A percentile compares a stretch with the other conserved stretches of the same genome.
Evolutionary conservation across 2,888 invertebrate genomes (phyloP).

Genomic region (Cryptus viduatorius): DNA sequence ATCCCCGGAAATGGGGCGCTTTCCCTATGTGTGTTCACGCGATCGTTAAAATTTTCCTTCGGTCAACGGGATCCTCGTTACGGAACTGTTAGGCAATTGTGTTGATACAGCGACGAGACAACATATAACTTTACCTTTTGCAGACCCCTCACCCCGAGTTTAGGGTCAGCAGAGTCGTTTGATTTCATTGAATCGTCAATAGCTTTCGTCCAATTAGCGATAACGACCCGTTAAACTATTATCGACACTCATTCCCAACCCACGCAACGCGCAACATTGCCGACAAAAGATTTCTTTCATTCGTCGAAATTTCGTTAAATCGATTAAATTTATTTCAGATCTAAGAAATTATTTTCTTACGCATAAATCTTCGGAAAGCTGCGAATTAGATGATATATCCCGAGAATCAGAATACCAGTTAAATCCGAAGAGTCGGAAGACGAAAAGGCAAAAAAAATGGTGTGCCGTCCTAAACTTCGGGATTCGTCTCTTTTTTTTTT

Average conservation of each 20-base stretch:
- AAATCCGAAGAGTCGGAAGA: background rate
- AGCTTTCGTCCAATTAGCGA: conserved; percentile 36
- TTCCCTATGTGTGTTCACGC: too few relatives aligned
- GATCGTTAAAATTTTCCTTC: background rate
- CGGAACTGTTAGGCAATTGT: background rate
- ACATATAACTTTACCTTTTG: background rate
- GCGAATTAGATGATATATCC: background rate
- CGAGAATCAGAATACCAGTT: background rate
- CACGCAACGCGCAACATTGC: background rate
- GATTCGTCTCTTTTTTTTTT: background rate
- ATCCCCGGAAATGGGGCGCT: background rate
- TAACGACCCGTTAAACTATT: conserved; percentile 38
- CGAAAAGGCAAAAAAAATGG: background rate
- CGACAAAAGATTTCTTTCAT: background rate
- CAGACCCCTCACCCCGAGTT: background rate
- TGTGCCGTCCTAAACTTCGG: too few relatives aligned
- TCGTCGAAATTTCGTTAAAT: background rate
- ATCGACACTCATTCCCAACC: background rate
- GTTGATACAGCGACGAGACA: conserved; percentile 1
- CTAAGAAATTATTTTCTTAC: background rate
- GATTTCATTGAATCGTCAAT: background rate
- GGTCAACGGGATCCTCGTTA: background rate
- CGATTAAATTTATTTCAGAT: background rate
- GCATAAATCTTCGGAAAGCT: background rate
- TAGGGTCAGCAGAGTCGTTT: background rate